Base-by-base conservation (phyloP, 2,888 invertebrate genomes). In the Drosophila colorata region DNA sequence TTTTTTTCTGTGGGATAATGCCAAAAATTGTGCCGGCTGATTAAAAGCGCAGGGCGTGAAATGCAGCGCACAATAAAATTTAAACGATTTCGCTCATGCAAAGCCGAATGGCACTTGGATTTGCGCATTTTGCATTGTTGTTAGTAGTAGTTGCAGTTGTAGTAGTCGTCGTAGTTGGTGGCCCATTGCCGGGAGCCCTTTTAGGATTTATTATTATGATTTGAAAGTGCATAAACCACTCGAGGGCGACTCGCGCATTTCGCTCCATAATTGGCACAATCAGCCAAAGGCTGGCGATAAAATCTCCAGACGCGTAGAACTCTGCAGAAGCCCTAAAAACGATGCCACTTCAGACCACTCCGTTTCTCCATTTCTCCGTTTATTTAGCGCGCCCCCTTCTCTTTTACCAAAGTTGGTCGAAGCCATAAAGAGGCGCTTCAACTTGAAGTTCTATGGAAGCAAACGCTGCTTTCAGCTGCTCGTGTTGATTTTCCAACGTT, bases 141-240 rank as follows among this genome's bases (percentile, higher is more conserved):
- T 52, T 70, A 44, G 69, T 52, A 61, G 28, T 28, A 9, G 28
- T 11, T 4, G 11, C 33, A 33, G 4, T 33, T 13, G 33, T 33
- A 11, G 13, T 33, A 11, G 33, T 33, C 1, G 13, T 33, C 11
- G 33, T 33, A 13, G 33, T 33, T 70, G 63, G 44, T 63, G 57
- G 63, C 43, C 59, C 68, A 75, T 65, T 67, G 74, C 86, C 55
- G 65, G 67, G 41, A 68, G 79, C 76, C 74, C 69, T 82, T 82
- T 82, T 75, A 57, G 78, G 71, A 85, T 80, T 85, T 88, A 85
- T 83, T 88, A 85, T 85, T 84, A 83, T 84, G 88, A 88, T 85
- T 85, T 87, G 87, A 88, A 80, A 85, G 88, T 87, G 88, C 87
- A 84, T 78, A 85, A 88, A 88, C 73, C 87, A 84, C 88, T 88